Base-by-base conservation (phyloP, 1,140 invertebrate genomes). In the Arion vulgaris region DNA sequence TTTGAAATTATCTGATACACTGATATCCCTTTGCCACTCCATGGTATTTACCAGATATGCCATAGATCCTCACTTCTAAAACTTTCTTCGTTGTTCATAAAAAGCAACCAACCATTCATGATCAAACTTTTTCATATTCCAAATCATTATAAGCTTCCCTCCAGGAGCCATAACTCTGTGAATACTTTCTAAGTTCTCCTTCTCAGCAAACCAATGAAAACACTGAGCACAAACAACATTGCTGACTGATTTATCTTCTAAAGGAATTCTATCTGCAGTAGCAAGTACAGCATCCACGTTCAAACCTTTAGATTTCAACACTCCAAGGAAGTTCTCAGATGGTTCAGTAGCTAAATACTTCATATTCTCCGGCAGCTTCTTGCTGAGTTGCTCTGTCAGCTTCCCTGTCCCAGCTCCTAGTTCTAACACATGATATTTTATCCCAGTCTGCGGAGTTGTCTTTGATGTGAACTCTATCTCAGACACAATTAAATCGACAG, bases 371-470 rank as follows among this genome's bases (percentile, higher is more conserved):
- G 77, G 57, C 13, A 86, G 34, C 39, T 76, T 74, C 19, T 41
- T 49, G 32, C 82, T n/a, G 13, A 86, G 49, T 39, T 79, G 79
- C 45, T 71, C 45, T 7, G 83, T 86, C 49, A 84, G 80, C 32
- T 84, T 84, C 0, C 85, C 85, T n/a, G 83, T 86, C 19, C 85
- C 85, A 19, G 85, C 85, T 49, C 85, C 85, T 1, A 86, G 83
- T 28, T 86, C 85, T 13, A 86, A 23, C 2, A 84, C 75, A 73
- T 84, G 32, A 45, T 68, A 66, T 69, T 68, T 66, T 17, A 38
- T 38, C 7, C 26, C 36, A 34, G n/a, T 57, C 19, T 4, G 9
- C 4, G 51, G 26, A 11, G 51, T 19, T 57, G 45, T 15, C 13
- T 9, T 69, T 13, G 23, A 15, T 7, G 38, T n/a, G 2, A 7